These are phyloP conservation scores for Sebastes steindachneri DNA, from an alignment of 2,797 vertebrate genomes.

Conservation along the genomic window DNA sequence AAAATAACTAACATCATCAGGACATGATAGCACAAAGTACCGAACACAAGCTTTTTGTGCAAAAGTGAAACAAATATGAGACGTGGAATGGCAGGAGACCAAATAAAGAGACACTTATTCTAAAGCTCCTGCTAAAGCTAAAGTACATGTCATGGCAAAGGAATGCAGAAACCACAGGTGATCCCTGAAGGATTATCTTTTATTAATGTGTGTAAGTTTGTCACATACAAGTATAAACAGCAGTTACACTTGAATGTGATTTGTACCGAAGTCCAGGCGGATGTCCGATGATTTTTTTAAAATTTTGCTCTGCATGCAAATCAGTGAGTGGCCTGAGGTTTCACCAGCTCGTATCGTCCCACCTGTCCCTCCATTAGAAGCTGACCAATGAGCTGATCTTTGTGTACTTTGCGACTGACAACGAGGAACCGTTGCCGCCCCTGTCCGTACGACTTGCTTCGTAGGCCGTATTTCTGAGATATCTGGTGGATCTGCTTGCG, in stretches of 20 bases:
- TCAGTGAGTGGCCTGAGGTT: slow-evolving; percentile 89
- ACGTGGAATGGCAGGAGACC: slow-evolving; percentile 61
- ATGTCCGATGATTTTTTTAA: not conserved
- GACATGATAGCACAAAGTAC: slow-evolving; percentile 48
- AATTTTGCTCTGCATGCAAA: slow-evolving; percentile 53
- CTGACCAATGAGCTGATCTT: slow-evolving; percentile 93
- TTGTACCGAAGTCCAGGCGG: slow-evolving; percentile 47
- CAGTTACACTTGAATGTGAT: slow-evolving; percentile 54
- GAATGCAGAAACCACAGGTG: slow-evolving; percentile 70
- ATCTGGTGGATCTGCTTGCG: slow-evolving; percentile 96
- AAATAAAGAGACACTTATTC: slow-evolving; percentile 10
- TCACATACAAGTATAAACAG: slow-evolving; percentile 47
- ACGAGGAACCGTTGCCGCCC: slow-evolving; percentile 92
- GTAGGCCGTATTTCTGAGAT: slow-evolving; percentile 92
- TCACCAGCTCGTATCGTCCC: slow-evolving; percentile 94
- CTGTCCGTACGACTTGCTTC: slow-evolving; percentile 96
- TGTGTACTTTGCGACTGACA: slow-evolving; percentile 94
- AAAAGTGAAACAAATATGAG: slow-evolving; percentile 45
- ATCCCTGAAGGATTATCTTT: slow-evolving; percentile 56
- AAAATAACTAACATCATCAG: slow-evolving; percentile 34
- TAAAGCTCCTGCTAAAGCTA: slow-evolving; percentile 44
- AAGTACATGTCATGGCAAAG: slow-evolving; percentile 54
- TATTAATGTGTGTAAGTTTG: slow-evolving; percentile 38
- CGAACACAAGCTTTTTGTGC: slow-evolving; percentile 39
- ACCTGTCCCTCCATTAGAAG: slow-evolving; percentile 96